Evolutionary conservation across 2,888 invertebrate genomes (phyloP), one percentile per base, ranked within the genome.

Genomic region (Drosophila atripex): DNA sequence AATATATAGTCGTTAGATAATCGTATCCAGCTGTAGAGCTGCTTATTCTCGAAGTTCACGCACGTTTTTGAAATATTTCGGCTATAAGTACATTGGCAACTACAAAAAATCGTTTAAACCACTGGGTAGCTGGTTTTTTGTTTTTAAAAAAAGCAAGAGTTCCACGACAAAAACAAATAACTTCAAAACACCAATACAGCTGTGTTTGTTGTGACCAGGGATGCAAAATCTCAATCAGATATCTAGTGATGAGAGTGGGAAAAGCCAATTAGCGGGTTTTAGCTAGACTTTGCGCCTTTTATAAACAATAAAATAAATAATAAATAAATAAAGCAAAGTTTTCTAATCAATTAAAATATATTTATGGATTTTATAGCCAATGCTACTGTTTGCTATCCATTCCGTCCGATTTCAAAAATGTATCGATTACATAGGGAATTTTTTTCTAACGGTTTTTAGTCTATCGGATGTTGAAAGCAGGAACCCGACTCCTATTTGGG

Each of bases 401-500:
- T 32, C 23, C 16, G n/a, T n/a, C 9, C 11, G 30, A 14, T n/a
- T 25, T 49, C 12, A 2, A 21, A 9, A 32, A 47, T 18, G 4
- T 11, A 41, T 16, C 41, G 41, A 41, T 18, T 11, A 43, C 43
- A 21, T 43, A 5, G 21, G 11, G 12, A 43, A 43, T 43, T 43
- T 43, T 28, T 23, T 8, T 39, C 11, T 41, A 18, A 41, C 8
- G 16, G 41, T 43, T 16, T 49, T 49, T 18, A 7, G 30, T 49
- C 1, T n/a, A 12, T n/a, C n/a, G 30, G 30, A 49, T 30, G n/a
- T n/a, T 12, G 3, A 21, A 45, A 1, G 14, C n/a, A 1, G 23
- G 14, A 50, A 35, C 12, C n/a, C 0, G 11, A 12, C 9, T 18
- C 18, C 92, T 94, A 95, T 91, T 95, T 95, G 41, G 96, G 96